Percentiles rank a stretch among this genome's conserved stretches.
Conservation (phyloP, 2,888 invertebrate species). For the Aleiodes alternator region DNA sequence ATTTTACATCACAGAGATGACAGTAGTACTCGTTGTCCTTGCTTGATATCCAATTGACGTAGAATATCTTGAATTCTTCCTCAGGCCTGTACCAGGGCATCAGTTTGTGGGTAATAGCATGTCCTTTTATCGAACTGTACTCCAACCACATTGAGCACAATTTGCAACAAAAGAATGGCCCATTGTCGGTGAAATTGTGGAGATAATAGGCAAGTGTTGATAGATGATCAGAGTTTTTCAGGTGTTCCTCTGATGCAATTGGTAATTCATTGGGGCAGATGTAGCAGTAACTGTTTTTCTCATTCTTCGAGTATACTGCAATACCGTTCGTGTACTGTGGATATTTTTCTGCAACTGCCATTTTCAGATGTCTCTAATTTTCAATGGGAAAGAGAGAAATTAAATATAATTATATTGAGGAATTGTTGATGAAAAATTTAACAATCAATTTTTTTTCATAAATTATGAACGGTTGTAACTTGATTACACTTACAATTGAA, state of each 20-base stretch:
- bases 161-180: not conserved
- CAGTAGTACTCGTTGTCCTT: slow-evolving; percentile 12
- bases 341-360: no score
- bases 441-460: no score
- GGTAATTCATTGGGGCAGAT: not conserved
- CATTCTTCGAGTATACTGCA: no score
- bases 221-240: not conserved
- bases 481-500: no score
- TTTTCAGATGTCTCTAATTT: no score
- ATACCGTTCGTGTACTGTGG: no score
- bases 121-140: not conserved
- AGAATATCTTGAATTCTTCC: not conserved
- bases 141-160: not conserved
- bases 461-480: no score
- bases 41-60: slow-evolving; percentile 14
- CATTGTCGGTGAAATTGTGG: not conserved
- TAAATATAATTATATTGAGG: no score
- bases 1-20: slow-evolving; percentile 11
- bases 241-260: not conserved
- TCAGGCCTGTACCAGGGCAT: slow-evolving; percentile 9
- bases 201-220: not conserved
- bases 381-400: no score
- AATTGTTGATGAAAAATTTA: no score
- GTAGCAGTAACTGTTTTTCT: not conserved
- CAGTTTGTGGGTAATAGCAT: not conserved